A percentile compares a stretch with the other conserved stretches of the same genome.
phyloP scores from a whole-genome alignment of 2,113 vertebrate genomes.

The Thamnophis sirtalis region DNA sequence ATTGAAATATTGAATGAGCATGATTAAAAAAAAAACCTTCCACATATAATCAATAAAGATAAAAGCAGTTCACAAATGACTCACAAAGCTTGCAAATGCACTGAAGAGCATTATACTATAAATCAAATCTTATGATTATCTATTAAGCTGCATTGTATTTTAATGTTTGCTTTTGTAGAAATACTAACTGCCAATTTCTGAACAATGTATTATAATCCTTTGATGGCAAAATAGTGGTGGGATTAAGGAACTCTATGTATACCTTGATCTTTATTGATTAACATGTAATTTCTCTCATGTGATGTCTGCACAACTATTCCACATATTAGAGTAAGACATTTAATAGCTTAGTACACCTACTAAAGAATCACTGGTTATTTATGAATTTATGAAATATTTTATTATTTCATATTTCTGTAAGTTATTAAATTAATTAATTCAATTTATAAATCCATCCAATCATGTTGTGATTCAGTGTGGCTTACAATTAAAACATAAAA shows the following conservation, averaged over 20 bases:
- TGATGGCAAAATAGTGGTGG: slow-evolving; percentile 34
- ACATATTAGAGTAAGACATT: background rate
- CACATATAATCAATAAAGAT: background rate
- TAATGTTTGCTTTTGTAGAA: slow-evolving; percentile 38
- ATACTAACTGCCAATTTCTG: slow-evolving; percentile 50
- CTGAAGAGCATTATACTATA: slow-evolving; percentile 14
- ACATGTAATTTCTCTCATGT: slow-evolving; percentile 28
- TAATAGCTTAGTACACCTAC: background rate
- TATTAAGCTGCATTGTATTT: slow-evolving; percentile 5
- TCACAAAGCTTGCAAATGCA: slow-evolving; percentile 3
- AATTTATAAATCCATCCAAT: background rate
- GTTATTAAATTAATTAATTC: slow-evolving; percentile 4
- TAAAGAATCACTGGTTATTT: slow-evolving; percentile 33
- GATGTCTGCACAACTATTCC: background rate
- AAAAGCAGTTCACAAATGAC: slow-evolving; percentile 24
- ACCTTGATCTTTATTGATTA: slow-evolving; percentile 49
- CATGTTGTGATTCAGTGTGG: background rate
- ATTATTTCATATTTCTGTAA: slow-evolving; percentile 15
- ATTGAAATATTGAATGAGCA: background rate
- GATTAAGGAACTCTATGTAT: slow-evolving; percentile 48
- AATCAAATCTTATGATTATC: slow-evolving; percentile 24
- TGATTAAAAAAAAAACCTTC: background rate
- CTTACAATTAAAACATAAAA: background rate
- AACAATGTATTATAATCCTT: slow-evolving; percentile 50
- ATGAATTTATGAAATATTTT: slow-evolving; percentile 7